Evolutionary conservation across 2,888 invertebrate genomes (phyloP), one percentile per base, ranked within the genome.

Genomic region (Hoplodrina ambigua): DNA sequence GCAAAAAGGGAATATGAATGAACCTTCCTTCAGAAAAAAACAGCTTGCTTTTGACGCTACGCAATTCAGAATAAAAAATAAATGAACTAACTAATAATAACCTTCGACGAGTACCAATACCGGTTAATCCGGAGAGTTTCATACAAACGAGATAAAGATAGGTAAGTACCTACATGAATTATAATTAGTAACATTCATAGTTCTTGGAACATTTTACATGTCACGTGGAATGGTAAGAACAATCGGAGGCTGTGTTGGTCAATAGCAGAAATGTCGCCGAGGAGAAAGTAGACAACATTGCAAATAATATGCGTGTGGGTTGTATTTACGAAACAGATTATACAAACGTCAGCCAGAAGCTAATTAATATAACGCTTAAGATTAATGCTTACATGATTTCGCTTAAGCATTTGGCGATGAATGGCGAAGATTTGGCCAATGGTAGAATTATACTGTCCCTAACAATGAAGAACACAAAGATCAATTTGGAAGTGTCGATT

Each of bases 281-380:
- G 69, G 91, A 89, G 93, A 93, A 93, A 93, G 92, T 90, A 81
- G 75, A 67, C 71, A 72, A 85, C 83, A 87, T 88, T 87, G 89
- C 89, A 88, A 91, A 90, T 92, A 92, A 91, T 88, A 82, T 85
- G 75, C 82, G 75, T 76, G 90, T 92, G 83, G 91, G 91, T 86
- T 88, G 85, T 80, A 87, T 87, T 90, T 88, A 88, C 90, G 85
- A 92, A 90, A 87, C 83, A 75, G 84, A 90, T 89, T 88, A 90
- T 88, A 86, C 87, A 86, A 81, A 88, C 86, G 87, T 88, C 88
- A 87, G 72, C 84, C 82, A 84, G 70, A 67, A 86, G 80, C 76
- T 82, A 82, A 85, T 83, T 78, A 86, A 87, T 80, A 62, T 85
- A 79, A 81, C 83, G 72, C 70, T 77, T 78, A 83, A 76, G 64